Base-by-base conservation (phyloP, 2,113 vertebrate species). In the Gallinago paraguaiae region DNA sequence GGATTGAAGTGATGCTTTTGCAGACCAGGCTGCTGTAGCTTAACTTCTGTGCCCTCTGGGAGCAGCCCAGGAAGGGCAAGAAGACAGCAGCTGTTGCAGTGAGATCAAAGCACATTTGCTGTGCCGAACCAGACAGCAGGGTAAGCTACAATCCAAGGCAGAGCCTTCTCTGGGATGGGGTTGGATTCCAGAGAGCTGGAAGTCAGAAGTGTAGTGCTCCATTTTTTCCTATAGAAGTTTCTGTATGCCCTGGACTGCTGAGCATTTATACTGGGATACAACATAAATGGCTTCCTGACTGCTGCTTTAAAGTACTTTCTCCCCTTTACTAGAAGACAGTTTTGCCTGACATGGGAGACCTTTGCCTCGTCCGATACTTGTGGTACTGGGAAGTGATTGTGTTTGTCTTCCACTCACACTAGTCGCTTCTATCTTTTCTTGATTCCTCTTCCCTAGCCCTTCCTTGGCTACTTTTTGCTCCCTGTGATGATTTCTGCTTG, bases 331-430 rank as follows among this genome's bases (percentile, higher is more conserved):
- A 48, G 67, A 61, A 61, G 41, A 25, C 13, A 13, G 13, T 59
- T 93, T 48, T 71, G 23, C 53, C 63, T 75, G 27, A 56, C 8
- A 0, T 22, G 27, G 46, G 7, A 7, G 25, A 24, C 25, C 8
- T 10, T 18, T 79, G 43, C 39, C 3, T 0, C 19, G 25, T 68
- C 61, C 19, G 3, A 28, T 15, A 9, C 63, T 78, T 60, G 41
- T 0, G 0, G 11, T 48, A 15, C 33, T 69, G 46, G 45, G 46
- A 76, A 8, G 11, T n/a, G 33, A 15, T 14, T 57, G 7, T 85
- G 24, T 63, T 79, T 79, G 27, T 53, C 45, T 85, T 84, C 22
- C 3, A 3, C 25, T 88, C 8, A 3, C 23, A 68, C 12, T 24
- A 48, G 12, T 48, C 31, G 5, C 6, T 19, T 24, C 6, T 56